Evolutionary conservation across 2,113 vertebrate genomes (phyloP), one percentile per base, ranked within the genome.

Genomic region (Sinocyclocheilus maitianheensis): DNA sequence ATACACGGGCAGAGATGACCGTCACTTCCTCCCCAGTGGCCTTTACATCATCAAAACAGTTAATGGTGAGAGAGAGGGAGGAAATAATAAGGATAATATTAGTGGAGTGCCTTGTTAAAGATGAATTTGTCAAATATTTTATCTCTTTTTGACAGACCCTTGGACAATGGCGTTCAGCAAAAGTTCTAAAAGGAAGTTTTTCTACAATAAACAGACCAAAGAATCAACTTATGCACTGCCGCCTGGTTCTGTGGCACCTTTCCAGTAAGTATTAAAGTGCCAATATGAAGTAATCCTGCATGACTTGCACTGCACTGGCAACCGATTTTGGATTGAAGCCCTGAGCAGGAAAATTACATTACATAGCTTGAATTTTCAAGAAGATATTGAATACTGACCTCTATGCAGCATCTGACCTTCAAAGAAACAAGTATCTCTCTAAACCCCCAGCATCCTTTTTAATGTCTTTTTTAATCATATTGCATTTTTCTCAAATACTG

Each of bases 151-250:
- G 81, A 62, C 87, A 99, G 98, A 98, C 86, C 98, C 97, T 0
- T 99, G 98, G 98, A 97, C 96, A 0, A 98, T 99, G 97, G 97
- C 92, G 0, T 97, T 93, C 92, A 99, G 98, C 91, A 99, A 97
- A 94, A 97, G 91, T 75, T 94, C 91, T 34, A 97, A 96, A 71
- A 96, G 86, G 91, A 99, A 99, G 91, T 99, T 98, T 91, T 99
- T 99, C 92, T 98, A 90, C 91, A 99, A 99, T 87, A 97, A 96
- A 90, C 92, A 87, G 84, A 98, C 96, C 2, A 94, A 96, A 24
- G 1, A 37, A 0, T 95, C 98, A 0, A 96, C 95, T 0, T 99
- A 95, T 4, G 89, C 84, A 0, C 93, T 98, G 80, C 97, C 96
- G 22, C 53, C 92, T 8, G 95, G 96, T 48, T 93, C 97, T 80